Evolutionary conservation across 1,140 invertebrate species (phyloP).

Genomic region (Euwallacea similis): DNA sequence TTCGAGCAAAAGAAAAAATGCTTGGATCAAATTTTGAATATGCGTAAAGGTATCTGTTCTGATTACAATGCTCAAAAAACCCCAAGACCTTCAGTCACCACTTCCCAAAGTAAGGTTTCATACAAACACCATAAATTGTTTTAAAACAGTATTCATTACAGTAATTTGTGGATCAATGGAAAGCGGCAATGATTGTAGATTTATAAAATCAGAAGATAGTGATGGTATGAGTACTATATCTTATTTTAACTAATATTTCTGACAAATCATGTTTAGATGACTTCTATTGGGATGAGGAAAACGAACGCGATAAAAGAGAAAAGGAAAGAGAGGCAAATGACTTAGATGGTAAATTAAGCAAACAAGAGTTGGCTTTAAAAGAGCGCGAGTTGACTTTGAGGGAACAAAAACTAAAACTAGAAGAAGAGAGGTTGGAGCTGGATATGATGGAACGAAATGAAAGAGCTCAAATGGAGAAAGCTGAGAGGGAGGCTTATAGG

Average conservation of each 20-base stretch:
- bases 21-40: conserved; percentile 10
- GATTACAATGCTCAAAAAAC: background rate
- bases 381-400: conserved; percentile 18
- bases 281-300: conserved; percentile 34
- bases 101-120: background rate
- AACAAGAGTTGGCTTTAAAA: conserved; percentile 26
- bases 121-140: background rate
- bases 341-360: conserved; percentile 23
- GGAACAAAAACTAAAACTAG: conserved; percentile 19
- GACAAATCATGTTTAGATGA: conserved; percentile 18
- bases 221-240: conserved; percentile 13
- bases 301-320: conserved; percentile 28
- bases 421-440: conserved; percentile 25
- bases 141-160: background rate
- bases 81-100: background rate
- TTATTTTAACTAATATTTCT: background rate
- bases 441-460: conserved; percentile 22
- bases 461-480: conserved; percentile 26
- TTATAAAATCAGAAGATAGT: conserved; percentile 24
- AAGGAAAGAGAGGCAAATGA: conserved; percentile 24
- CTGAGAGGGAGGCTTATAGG: conserved; percentile 31
- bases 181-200: background rate
- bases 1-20: conserved; percentile 16
- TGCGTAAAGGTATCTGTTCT: conserved; percentile 3
- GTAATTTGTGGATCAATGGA: no score